A percentile compares a stretch with the other conserved stretches of the same genome.
Conservation (phyloP, 2,888 invertebrate genomes). For the Drosophila tripunctata region DNA sequence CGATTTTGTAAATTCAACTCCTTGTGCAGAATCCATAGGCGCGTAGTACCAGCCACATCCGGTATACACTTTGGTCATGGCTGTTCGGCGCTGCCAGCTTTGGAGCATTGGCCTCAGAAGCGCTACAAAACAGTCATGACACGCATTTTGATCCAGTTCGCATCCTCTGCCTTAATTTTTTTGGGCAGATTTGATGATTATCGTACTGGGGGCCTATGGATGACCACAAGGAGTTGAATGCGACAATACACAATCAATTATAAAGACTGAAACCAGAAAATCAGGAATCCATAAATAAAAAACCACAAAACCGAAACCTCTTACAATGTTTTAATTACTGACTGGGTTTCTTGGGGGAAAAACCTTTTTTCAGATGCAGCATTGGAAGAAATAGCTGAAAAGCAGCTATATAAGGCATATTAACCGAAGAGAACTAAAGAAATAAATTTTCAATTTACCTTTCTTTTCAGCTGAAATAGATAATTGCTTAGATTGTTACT, state of each 20-base stretch:
- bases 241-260: background rate
- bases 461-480: no score
- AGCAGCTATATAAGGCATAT: background rate
- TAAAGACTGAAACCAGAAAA: slow-evolving; percentile 58
- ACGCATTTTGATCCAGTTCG: slow-evolving; percentile 30
- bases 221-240: slow-evolving; percentile 52
- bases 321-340: background rate
- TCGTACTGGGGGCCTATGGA: slow-evolving; percentile 53
- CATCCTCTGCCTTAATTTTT: background rate
- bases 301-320: slow-evolving; percentile 6
- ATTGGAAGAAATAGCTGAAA: background rate
- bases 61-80: slow-evolving; percentile 29
- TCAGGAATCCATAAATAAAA: slow-evolving; percentile 3
- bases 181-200: slow-evolving; percentile 11
- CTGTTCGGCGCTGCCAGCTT: slow-evolving; percentile 30
- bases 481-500: no score
- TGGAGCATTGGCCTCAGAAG: slow-evolving; percentile 50
- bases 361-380: slow-evolving; percentile 5
- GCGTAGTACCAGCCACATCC: slow-evolving; percentile 44
- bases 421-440: background rate
- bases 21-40: slow-evolving; percentile 60
- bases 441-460: no score
- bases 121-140: slow-evolving; percentile 19
- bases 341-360: background rate
- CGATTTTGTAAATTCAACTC: slow-evolving; percentile 23